Evolutionary conservation across 2,113 vertebrate species (phyloP), one percentile per base, ranked within the genome.

Genomic region (Nesogale talazaci): DNA sequence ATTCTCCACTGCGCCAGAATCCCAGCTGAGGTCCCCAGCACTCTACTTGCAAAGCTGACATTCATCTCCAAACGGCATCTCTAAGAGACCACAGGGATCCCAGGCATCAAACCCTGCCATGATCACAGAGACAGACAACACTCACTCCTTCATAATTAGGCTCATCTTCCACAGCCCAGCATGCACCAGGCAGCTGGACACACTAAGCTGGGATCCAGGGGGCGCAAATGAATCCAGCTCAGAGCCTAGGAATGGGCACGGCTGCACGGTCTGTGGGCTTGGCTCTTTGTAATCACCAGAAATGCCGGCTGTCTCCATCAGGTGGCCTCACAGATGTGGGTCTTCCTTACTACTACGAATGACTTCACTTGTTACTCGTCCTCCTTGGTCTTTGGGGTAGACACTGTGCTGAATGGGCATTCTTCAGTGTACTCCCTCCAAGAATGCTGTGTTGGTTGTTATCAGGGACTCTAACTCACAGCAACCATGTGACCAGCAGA

Each of bases 21-120:
- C 5, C 38, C 11, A 72, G 81, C 84, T 14, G 0, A n/a, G 23
- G 14, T 52, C 59, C 86, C 87, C 0, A 0, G 67, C 38, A 3
- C 61, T 75, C 83, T 10, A 9, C 79, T 81, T 25, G 67, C 15
- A 80, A 59, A 69, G n/a, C 20, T 2, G 0, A 74, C 42, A 46
- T 78, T 46, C 89, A 6, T 38, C 74, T 82, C 69, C 78, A 87
- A 94, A 83, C 42, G 29, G 56, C 40, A 46, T 56, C 81, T 91
- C 83, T 36, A 22, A 74, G 77, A 79, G 89, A 75, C 80, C 57
- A 34, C 56, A 31, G 40, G 57, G 36, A 88, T 36, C 84, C 67
- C 19, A 52, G 72, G 57, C 89, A 81, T 84, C 74, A 81, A 77
- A 79, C 81, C 16, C 84, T 8, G 19, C 75, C 31, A 12, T 16